A percentile compares a stretch with the other conserved stretches of the same genome.
Conservation (phyloP, 2,113 vertebrate genomes). For the Tylochromis polylepis region DNA sequence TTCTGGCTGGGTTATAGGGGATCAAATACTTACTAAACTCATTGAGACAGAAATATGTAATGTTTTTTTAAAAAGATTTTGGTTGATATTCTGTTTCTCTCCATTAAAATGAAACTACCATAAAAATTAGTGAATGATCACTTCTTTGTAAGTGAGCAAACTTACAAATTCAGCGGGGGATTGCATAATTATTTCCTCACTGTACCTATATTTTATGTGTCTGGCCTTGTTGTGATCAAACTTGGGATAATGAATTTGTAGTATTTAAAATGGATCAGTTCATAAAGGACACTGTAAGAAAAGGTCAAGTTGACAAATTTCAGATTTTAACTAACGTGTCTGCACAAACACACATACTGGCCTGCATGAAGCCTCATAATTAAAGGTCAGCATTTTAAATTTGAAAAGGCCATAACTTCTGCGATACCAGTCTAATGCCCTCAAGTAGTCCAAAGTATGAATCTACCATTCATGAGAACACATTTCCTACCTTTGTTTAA, state of each 20-base stretch:
- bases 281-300: background rate
- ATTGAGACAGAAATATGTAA: background rate
- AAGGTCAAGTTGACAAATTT: background rate
- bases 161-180: background rate
- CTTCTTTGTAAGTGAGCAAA: background rate
- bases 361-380: background rate
- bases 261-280: background rate
- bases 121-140: background rate
- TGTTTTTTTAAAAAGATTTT: background rate
- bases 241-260: background rate
- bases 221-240: background rate
- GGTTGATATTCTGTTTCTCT: background rate
- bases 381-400: conserved; percentile 35
- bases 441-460: background rate
- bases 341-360: background rate
- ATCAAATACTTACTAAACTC: background rate
- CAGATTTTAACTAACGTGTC: background rate
- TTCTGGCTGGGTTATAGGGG: no score
- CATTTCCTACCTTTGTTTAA: background rate
- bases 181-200: background rate
- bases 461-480: background rate
- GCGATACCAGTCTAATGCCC: background rate
- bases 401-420: conserved; percentile 1
- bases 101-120: background rate
- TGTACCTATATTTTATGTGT: background rate